Evolutionary conservation across 2,888 invertebrate species (phyloP).

Genomic region (Andrena minutula): DNA sequence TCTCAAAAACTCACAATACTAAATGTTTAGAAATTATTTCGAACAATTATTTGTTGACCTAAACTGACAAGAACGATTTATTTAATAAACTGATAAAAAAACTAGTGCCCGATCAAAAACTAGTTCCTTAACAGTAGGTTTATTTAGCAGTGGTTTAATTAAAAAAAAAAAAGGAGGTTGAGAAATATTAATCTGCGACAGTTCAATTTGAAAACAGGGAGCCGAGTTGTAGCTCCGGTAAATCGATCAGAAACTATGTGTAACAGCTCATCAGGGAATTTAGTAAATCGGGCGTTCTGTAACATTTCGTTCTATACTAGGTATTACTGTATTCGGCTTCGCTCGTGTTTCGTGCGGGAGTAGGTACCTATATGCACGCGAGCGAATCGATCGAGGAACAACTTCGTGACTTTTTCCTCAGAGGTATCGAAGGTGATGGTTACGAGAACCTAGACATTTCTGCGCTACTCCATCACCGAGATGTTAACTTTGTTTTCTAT

Average conservation of each 20-base stretch:
- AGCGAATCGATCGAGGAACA: conserved; percentile 29
- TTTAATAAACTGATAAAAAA: too few species aligned
- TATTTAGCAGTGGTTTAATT: neutral
- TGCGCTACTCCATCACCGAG: neutral
- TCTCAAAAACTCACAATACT: too few species aligned
- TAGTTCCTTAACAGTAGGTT: too few species aligned
- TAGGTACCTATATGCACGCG: conserved; percentile 36
- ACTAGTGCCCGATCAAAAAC: too few species aligned
- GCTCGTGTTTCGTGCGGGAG: conserved; percentile 33
- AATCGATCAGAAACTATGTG: neutral
- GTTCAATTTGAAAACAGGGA: too few species aligned
- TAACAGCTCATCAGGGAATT: neutral
- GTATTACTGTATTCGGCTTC: conserved; percentile 26
- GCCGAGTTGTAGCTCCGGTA: neutral
- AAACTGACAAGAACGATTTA: too few species aligned
- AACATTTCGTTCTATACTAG: neutral
- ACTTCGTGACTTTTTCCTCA: conserved; percentile 31
- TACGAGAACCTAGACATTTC: conserved; percentile 8
- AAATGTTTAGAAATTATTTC: too few species aligned
- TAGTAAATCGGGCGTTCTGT: neutral
- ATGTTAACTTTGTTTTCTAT: neutral
- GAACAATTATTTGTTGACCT: too few species aligned
- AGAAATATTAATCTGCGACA: neutral
- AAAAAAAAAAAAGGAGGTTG: neutral
- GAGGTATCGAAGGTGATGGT: neutral